Evolutionary conservation across 2,888 invertebrate species (phyloP).

Genomic region (Apamea crenata): DNA sequence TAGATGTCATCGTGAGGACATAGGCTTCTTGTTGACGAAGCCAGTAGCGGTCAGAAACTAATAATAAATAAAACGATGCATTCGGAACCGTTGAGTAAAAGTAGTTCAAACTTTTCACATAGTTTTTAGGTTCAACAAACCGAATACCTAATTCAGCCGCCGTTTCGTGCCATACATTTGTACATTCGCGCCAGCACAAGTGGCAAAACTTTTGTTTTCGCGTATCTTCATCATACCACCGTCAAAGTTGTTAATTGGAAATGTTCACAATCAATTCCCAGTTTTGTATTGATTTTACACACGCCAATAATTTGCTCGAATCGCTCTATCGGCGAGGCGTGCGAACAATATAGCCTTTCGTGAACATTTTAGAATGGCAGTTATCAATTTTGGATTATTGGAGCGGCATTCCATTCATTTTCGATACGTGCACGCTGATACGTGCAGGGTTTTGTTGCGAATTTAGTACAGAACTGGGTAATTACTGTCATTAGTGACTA

Average conservation of each 20-base stretch:
- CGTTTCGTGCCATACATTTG: slow-evolving; percentile 6
- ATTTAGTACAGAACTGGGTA: slow-evolving; percentile 25
- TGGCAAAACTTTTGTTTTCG: slow-evolving; percentile 61
- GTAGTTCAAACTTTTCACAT: slow-evolving; percentile 41
- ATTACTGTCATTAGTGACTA: slow-evolving; percentile 7
- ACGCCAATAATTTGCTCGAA: slow-evolving; percentile 56
- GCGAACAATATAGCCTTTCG: slow-evolving; percentile 40
- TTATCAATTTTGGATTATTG: slow-evolving; percentile 57
- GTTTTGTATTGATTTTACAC: slow-evolving; percentile 61
- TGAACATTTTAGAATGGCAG: slow-evolving; percentile 58
- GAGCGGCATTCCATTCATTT: slow-evolving; percentile 51
- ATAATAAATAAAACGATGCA: slow-evolving; percentile 24
- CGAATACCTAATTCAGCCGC: slow-evolving; percentile 23
- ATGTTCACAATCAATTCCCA: slow-evolving; percentile 62
- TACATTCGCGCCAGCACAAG: slow-evolving; percentile 32
- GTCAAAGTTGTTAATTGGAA: slow-evolving; percentile 65
- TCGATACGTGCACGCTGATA: slow-evolving; percentile 9
- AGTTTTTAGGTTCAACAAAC: slow-evolving; percentile 25
- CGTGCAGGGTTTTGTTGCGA: slow-evolving; percentile 14
- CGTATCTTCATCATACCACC: slow-evolving; percentile 47
- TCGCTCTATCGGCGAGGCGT: slow-evolving; percentile 50
- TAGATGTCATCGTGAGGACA: not conserved
- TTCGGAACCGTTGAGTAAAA: slow-evolving; percentile 6
- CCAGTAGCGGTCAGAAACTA: not conserved
- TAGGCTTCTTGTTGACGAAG: not conserved